Percentiles rank a stretch among this genome's conserved stretches.
phyloP scores from a whole-genome alignment of 2,113 vertebrate species.

The Gallinago undulata region DNA sequence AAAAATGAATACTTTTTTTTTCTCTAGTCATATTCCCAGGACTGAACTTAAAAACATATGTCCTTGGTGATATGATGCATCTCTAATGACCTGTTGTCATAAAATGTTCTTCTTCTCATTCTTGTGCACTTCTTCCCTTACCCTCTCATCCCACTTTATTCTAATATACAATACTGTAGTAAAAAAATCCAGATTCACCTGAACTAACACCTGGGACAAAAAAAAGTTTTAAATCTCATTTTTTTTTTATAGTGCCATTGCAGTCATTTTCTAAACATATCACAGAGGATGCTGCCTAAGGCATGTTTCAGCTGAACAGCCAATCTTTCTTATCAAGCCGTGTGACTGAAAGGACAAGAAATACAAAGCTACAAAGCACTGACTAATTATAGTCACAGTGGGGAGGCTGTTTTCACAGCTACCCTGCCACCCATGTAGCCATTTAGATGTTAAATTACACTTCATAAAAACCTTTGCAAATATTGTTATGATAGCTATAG shows the following conservation, averaged over 20 bases:
- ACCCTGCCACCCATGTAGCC: background rate
- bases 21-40: background rate
- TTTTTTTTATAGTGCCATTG: background rate
- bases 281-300: background rate
- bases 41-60: background rate
- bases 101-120: background rate
- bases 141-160: background rate
- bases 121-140: fast-evolving
- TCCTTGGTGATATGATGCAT: background rate
- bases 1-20: background rate
- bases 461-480: background rate
- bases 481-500: background rate
- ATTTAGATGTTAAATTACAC: background rate
- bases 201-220: background rate
- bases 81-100: background rate
- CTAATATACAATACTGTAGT: background rate
- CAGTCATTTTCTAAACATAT: background rate
- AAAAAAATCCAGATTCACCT: background rate
- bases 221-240: background rate
- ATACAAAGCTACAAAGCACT: background rate
- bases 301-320: background rate
- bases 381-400: background rate
- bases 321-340: background rate
- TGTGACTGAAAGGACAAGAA: background rate
- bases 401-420: background rate